Evolutionary conservation across 2,113 vertebrate genomes (phyloP).

Genomic region (Pelodiscus sinensis): DNA sequence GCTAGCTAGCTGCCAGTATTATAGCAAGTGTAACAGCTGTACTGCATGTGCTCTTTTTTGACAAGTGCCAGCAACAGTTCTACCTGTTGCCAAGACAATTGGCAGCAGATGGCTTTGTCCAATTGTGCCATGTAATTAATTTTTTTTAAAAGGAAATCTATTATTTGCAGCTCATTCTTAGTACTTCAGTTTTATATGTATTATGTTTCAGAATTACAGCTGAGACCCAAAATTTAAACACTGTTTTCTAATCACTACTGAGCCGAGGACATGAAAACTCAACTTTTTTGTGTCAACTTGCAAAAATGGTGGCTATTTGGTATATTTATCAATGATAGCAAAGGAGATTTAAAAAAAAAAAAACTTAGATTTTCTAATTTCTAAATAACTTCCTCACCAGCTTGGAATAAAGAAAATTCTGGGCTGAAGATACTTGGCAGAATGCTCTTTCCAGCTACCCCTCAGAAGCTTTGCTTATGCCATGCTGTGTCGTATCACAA

Average conservation of each 20-base stretch:
- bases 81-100: conserved; percentile 67
- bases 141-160: conserved; percentile 40
- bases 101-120: conserved; percentile 67
- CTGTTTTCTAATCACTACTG: background rate
- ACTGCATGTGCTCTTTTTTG: conserved; percentile 45
- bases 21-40: conserved; percentile 43
- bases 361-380: background rate
- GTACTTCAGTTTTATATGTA: background rate
- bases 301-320: background rate
- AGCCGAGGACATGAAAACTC: background rate
- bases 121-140: conserved; percentile 55
- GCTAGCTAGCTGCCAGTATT: conserved; percentile 14
- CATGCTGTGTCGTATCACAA: background rate
- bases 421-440: background rate
- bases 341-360: background rate
- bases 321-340: background rate
- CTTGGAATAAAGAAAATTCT: background rate
- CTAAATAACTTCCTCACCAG: background rate
- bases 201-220: conserved; percentile 1
- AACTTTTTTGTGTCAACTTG: background rate
- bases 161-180: conserved; percentile 38
- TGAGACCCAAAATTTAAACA: background rate
- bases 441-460: background rate
- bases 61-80: conserved; percentile 47
- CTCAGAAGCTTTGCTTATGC: background rate